phyloP scores from a whole-genome alignment of 2,797 vertebrate genomes.

The Tapirus indicus region DNA sequence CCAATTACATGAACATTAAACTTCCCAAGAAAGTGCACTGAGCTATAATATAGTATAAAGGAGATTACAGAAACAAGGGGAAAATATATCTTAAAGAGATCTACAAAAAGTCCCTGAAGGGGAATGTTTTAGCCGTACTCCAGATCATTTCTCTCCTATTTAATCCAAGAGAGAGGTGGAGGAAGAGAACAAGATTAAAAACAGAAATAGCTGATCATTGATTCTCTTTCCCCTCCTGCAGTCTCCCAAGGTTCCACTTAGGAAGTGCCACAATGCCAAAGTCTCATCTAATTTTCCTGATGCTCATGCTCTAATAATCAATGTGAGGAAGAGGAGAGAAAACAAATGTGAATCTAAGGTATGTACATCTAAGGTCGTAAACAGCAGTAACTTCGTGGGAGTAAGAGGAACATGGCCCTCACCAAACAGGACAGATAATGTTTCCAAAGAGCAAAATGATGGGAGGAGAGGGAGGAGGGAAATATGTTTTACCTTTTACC shows the following conservation, averaged over 20 bases:
- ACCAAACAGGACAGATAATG: background rate
- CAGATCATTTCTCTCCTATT: slow-evolving; percentile 30
- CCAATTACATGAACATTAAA: slow-evolving; percentile 13
- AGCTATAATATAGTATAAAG: slow-evolving; percentile 19
- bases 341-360: slow-evolving; percentile 38
- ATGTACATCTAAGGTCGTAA: slow-evolving; percentile 1
- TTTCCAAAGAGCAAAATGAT: slow-evolving; percentile 40
- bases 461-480: background rate
- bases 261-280: slow-evolving; percentile 27
- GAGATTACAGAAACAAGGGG: slow-evolving; percentile 24
- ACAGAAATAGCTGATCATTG: background rate
- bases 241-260: background rate
- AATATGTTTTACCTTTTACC: slow-evolving; percentile 4
- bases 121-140: slow-evolving; percentile 11
- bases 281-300: slow-evolving; percentile 45
- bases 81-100: background rate
- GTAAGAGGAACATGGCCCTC: background rate
- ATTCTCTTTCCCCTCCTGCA: slow-evolving; percentile 38
- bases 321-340: slow-evolving; percentile 27
- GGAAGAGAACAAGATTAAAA: slow-evolving; percentile 8
- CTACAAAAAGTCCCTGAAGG: background rate
- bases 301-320: slow-evolving; percentile 36
- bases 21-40: slow-evolving; percentile 52
- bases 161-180: background rate
- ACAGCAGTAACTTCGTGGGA: slow-evolving; percentile 45